Percentiles rank a stretch among this genome's conserved stretches.
Evolutionary conservation across 2,113 vertebrate species (phyloP).

Genomic region (Zeus faber): DNA sequence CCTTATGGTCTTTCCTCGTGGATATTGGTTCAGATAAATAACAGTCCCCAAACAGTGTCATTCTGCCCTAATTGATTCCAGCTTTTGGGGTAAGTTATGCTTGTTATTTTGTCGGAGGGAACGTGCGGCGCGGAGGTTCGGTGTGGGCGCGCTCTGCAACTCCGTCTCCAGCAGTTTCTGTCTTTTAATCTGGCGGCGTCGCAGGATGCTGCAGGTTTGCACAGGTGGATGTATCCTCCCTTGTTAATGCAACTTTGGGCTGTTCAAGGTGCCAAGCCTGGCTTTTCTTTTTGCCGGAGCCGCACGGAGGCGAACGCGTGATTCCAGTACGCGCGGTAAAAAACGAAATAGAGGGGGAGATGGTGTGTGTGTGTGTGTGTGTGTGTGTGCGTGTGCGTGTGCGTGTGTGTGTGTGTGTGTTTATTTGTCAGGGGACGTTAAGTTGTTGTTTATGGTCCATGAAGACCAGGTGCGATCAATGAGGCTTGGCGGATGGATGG

Average conservation of each 20-base stretch:
- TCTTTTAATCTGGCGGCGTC: slow-evolving; percentile 50
- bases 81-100: slow-evolving; percentile 4
- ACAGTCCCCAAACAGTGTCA: slow-evolving; percentile 38
- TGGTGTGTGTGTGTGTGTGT: slow-evolving; percentile 26
- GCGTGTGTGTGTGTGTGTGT: neutral
- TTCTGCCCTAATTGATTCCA: slow-evolving; percentile 45
- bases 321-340: too few relatives aligned
- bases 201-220: slow-evolving; percentile 39
- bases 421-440: slow-evolving; percentile 38
- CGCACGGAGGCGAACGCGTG: slow-evolving; percentile 43
- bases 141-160: slow-evolving; percentile 19
- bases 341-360: too few relatives aligned
- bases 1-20: slow-evolving; percentile 48
- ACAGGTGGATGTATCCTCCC: slow-evolving; percentile 49
- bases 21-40: slow-evolving; percentile 62
- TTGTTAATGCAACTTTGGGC: slow-evolving; percentile 43
- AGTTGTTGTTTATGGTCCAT: slow-evolving; percentile 58
- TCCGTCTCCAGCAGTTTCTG: slow-evolving; percentile 17
- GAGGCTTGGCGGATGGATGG: slow-evolving; percentile 63
- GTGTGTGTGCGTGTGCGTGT: slow-evolving; percentile 3
- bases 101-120: slow-evolving; percentile 11
- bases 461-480: slow-evolving; percentile 59
- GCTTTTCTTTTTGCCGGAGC: slow-evolving; percentile 46
- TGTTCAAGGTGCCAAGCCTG: slow-evolving; percentile 39
- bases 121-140: slow-evolving; percentile 5